Evolutionary conservation across 2,888 invertebrate species (phyloP), one percentile per base, ranked within the genome.

Genomic region (Leucozona laternaria): DNA sequence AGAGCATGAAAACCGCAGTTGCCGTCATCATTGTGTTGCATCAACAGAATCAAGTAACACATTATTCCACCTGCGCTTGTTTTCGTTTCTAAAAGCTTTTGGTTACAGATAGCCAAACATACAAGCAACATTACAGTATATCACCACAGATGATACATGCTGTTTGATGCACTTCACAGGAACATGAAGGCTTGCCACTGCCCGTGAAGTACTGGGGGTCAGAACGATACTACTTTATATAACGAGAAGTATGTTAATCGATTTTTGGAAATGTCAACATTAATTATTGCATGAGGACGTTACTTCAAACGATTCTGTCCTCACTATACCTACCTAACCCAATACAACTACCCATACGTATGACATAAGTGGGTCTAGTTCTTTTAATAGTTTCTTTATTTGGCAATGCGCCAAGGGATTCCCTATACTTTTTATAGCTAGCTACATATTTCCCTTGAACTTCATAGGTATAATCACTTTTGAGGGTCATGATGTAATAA

Each of bases 331-430:
- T 17, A 34, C 17, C 17, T 37, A 37, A 8, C 37, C 34, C 37
- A 40, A 22, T 53, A 20, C 2, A 45, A 2, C 8, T 48, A 20
- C 17, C 2, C 13, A 25, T 17, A 40, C 20, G 15, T 22, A 48
- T 2, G 2, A 20, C 15, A 17, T 22, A 25, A 22, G 17, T 68
- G 58, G 48, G 25, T 7, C 22, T 31, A 45, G 31, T 20, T 62
- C 37, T 43, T 17, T 40, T 55, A 37, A 50, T 37, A 50, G 37
- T 62, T 73, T 70, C 43, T 43, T 66, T 55, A 70, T 81, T 85
- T 85, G 85, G 81, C 85, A 81, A 78, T n/a, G 40, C 73, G 72
- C 81, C 85, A 85, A n/a, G 11, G 72, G 68, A 53, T 53, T 64
- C 10, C 25, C 34, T 71, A n/a, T 25, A 68, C 73, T 80, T 68